A percentile compares a stretch with the other conserved stretches of the same genome.
These are phyloP conservation scores for Poecile atricapillus DNA, from an alignment of 2,113 vertebrate genomes.

Conservation along the genomic window DNA sequence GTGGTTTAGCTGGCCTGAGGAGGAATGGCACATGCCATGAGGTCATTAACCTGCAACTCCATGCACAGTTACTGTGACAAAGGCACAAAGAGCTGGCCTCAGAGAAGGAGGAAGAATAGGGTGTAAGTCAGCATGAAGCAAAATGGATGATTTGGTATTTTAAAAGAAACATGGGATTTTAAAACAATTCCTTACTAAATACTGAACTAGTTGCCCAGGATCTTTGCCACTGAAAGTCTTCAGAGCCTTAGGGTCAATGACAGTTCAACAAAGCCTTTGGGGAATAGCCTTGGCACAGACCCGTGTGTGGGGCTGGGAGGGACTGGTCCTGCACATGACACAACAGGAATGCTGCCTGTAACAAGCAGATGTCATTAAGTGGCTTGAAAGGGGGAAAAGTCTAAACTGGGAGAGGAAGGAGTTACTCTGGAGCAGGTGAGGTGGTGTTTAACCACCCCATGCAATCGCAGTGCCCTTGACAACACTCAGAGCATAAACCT, in stretches of 20 bases:
- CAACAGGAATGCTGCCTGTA: fast-evolving
- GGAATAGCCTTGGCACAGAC: background rate
- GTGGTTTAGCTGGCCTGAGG: background rate
- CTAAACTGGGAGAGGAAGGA: background rate
- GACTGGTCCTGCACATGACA: fast-evolving
- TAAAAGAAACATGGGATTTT: background rate
- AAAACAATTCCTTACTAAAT: background rate
- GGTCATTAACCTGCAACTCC: background rate
- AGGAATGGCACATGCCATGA: background rate
- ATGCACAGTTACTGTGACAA: fast-evolving
- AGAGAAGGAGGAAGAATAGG: background rate
- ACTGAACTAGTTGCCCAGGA: background rate
- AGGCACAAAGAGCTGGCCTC: background rate
- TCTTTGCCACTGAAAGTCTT: background rate
- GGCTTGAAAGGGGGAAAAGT: background rate
- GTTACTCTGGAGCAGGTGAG: background rate
- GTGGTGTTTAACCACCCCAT: background rate
- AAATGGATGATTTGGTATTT: background rate
- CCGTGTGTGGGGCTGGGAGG: background rate
- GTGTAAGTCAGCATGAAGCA: background rate
- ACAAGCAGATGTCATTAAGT: background rate
- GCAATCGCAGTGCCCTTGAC: fast-evolving
- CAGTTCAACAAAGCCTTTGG: background rate
- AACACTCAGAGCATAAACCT: fast-evolving
- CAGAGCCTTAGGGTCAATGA: background rate